phyloP scores from a whole-genome alignment of 2,888 invertebrate genomes.

The Steinernema hermaphroditum region DNA sequence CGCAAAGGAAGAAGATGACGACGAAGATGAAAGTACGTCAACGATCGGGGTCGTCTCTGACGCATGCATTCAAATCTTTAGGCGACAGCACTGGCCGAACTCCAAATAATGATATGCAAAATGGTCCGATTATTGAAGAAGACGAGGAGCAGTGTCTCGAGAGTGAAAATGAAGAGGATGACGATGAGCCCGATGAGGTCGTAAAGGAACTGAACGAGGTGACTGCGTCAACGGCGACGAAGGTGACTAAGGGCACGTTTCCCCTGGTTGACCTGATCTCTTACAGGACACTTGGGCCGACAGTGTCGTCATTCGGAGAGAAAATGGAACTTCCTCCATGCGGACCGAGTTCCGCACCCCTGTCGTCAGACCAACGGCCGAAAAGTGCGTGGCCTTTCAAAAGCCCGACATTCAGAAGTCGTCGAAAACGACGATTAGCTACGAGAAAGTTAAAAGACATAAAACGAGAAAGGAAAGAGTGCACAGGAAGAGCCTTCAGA shows the following conservation, averaged over 20 bases:
- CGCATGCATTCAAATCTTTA: slow-evolving; percentile 3
- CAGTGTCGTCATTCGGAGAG: slow-evolving; percentile 3
- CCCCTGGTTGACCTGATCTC: neutral
- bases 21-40: slow-evolving; percentile 52
- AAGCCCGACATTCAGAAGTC: slow-evolving; percentile 44
- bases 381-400: slow-evolving; percentile 47
- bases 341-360: slow-evolving; percentile 5
- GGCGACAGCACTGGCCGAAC: slow-evolving; percentile 24
- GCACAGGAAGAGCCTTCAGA: slow-evolving; percentile 62
- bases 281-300: slow-evolving; percentile 21
- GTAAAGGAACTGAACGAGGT: neutral
- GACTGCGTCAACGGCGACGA: slow-evolving; percentile 3
- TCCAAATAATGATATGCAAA: slow-evolving; percentile 27
- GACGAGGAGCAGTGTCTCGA: slow-evolving; percentile 52
- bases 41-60: neutral
- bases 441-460: slow-evolving; percentile 64
- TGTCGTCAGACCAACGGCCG: slow-evolving; percentile 27
- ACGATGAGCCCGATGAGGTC: slow-evolving; percentile 38
- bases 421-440: slow-evolving; percentile 46
- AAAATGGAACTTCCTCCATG: neutral
- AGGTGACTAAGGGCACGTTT: neutral
- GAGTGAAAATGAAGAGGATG: slow-evolving; percentile 54
- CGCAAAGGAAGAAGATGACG: slow-evolving; percentile 65
- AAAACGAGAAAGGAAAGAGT: slow-evolving; percentile 63
- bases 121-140: slow-evolving; percentile 42